phyloP scores from a whole-genome alignment of 2,888 invertebrate genomes.

The Scaptomyza tumidula region DNA sequence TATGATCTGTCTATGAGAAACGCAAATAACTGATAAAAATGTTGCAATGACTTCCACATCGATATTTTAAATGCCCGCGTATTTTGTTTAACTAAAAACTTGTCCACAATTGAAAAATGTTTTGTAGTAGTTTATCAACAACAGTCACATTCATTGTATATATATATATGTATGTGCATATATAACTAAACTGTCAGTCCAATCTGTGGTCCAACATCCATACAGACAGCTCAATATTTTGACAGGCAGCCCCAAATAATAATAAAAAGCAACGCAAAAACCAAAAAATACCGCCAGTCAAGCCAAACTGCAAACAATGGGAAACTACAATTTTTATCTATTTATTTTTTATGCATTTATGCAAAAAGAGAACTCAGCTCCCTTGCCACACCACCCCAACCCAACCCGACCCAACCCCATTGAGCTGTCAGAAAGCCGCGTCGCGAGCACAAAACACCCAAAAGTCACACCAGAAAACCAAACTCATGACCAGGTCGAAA shows the following conservation, averaged over 20 bases:
- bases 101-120: constrained; percentile 45
- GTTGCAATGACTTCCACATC: not conserved
- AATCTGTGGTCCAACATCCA: constrained; percentile 44
- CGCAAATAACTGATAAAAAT: constrained; percentile 54
- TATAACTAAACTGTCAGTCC: constrained; percentile 50
- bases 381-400: not conserved
- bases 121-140: constrained; percentile 20
- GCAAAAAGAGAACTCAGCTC: constrained; percentile 57
- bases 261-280: constrained; percentile 12
- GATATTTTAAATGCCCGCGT: not conserved
- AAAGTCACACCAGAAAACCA: constrained; percentile 68
- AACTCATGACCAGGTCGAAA: constrained; percentile 18
- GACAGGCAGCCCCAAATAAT: constrained; percentile 49
- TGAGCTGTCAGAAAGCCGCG: constrained; percentile 66
- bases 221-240: constrained; percentile 77
- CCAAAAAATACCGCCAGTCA: constrained; percentile 27
- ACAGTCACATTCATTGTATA: constrained; percentile 1
- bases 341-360: constrained; percentile 76
- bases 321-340: constrained; percentile 47
- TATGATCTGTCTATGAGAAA: too few relatives aligned
- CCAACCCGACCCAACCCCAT: constrained; percentile 1
- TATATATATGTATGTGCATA: not conserved
- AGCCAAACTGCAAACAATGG: constrained; percentile 68
- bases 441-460: constrained; percentile 54
- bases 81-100: constrained; percentile 48